Evolutionary conservation across 2,797 vertebrate genomes (phyloP).

Genomic region (Lophotriccus pileatus): DNA sequence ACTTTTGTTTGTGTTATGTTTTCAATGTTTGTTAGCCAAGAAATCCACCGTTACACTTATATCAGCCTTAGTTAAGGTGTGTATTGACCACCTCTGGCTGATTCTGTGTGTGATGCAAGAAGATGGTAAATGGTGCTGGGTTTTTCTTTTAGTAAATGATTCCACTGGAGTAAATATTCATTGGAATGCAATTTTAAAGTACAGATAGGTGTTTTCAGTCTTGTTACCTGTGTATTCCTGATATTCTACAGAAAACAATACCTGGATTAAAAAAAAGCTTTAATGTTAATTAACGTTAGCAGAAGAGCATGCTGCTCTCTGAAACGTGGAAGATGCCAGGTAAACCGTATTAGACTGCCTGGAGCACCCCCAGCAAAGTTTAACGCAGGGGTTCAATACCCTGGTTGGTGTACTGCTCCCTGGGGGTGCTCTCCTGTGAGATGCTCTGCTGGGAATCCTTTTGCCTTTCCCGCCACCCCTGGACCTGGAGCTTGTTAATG

Average conservation of each 20-base stretch:
- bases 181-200: background rate
- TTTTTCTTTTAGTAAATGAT: background rate
- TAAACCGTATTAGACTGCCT: background rate
- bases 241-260: background rate
- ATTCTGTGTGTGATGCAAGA: background rate
- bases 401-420: fast-evolving
- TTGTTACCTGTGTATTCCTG: background rate
- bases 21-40: background rate
- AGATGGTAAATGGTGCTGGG: background rate
- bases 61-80: background rate
- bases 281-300: background rate
- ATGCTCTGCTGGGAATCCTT: background rate
- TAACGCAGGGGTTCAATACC: background rate
- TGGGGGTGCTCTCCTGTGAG: background rate
- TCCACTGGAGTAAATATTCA: background rate
- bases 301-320: background rate
- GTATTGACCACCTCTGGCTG: background rate
- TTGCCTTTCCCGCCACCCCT: background rate
- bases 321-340: background rate
- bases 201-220: background rate
- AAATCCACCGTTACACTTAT: constrained; percentile 5
- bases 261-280: background rate
- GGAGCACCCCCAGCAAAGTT: background rate
- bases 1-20: background rate
- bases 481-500: background rate